Percentiles rank a stretch among this genome's conserved stretches.
Evolutionary conservation across 2,888 invertebrate genomes (phyloP).

Genomic region (Lasioglossum morio): DNA sequence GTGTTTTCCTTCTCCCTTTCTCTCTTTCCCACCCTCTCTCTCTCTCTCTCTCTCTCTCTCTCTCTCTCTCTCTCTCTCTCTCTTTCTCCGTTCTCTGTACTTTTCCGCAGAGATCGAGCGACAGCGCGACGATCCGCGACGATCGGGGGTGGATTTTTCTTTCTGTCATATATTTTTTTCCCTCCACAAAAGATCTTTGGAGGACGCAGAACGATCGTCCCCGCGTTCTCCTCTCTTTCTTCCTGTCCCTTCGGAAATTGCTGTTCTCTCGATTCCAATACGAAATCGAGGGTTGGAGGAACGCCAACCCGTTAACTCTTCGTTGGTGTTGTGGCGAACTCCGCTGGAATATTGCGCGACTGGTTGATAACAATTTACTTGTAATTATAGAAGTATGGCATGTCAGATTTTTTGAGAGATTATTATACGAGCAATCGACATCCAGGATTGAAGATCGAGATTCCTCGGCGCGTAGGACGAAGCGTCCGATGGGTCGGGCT

Average conservation of each 20-base stretch:
- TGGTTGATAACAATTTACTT: background rate
- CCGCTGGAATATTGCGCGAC: background rate
- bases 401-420: background rate
- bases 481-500: background rate
- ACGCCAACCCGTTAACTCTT: background rate
- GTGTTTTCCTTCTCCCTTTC: constrained; percentile 53
- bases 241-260: constrained; percentile 7
- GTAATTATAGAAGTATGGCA: background rate
- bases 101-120: constrained; percentile 29
- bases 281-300: constrained; percentile 1
- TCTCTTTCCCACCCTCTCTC: constrained; percentile 20
- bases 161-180: background rate
- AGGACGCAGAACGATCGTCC: constrained; percentile 13
- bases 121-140: constrained; percentile 24
- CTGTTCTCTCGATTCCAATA: background rate
- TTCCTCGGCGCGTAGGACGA: background rate
- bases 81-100: background rate
- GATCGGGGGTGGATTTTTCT: constrained; percentile 22
- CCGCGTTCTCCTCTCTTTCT: background rate
- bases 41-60: background rate
- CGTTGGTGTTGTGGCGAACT: background rate
- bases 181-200: constrained; percentile 32
- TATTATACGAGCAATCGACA: background rate
- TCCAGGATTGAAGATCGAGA: background rate
- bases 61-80: constrained; percentile 24